These are phyloP conservation scores for Hemicentrotus pulcherrimus DNA, from an alignment of 35 echinoderm and acorn worm species.

Conservation along the genomic window DNA sequence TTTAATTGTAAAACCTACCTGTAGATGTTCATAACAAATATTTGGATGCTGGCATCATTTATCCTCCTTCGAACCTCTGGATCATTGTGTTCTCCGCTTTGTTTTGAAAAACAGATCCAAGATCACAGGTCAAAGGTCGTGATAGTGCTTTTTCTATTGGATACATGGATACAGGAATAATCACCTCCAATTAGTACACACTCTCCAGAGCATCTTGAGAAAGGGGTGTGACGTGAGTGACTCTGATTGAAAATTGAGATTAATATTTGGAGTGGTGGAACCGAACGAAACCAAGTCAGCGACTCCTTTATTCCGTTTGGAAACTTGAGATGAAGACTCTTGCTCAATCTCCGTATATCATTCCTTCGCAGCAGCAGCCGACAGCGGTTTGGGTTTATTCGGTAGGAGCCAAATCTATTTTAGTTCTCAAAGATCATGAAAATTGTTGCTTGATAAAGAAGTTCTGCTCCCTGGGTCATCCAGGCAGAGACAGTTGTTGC, in stretches of 20 bases:
- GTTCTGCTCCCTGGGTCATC: background rate
- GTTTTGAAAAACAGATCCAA: background rate
- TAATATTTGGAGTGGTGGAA: background rate
- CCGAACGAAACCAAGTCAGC: background rate
- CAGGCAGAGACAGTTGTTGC: background rate
- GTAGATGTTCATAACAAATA: background rate
- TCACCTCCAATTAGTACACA: background rate
- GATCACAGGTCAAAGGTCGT: background rate
- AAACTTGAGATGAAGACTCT: slow-evolving; percentile 40
- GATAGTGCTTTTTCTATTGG: background rate
- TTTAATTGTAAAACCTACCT: background rate
- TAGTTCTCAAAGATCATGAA: background rate
- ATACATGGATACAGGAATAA: background rate
- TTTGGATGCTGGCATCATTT: background rate
- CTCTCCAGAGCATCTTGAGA: background rate
- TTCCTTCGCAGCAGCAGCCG: slow-evolving; percentile 29
- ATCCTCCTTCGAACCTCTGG: background rate
- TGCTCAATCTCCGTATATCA: slow-evolving; percentile 39
- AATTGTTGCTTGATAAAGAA: background rate
- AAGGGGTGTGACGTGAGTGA: background rate
- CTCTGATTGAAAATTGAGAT: background rate
- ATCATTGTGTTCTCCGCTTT: background rate
- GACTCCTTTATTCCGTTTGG: background rate
- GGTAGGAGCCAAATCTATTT: slow-evolving; percentile 7
- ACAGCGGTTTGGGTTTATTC: slow-evolving; percentile 46